Conservation (phyloP, 2,797 vertebrate genomes). For the Poecilia velifera region DNA sequence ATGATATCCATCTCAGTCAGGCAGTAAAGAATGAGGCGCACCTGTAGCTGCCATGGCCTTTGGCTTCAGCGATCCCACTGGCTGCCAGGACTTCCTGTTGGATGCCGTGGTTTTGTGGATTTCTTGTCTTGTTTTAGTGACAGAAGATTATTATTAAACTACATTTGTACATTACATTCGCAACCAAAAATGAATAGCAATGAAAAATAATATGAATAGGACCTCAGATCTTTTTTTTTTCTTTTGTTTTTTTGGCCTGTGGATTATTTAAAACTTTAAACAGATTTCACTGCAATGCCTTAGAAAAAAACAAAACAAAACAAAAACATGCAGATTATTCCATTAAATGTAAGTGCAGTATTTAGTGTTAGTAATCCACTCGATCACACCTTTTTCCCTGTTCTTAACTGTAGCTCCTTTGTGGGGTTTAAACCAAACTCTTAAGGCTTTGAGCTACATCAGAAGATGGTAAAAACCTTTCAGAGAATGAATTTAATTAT, state of each 20-base stretch:
- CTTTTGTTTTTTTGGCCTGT: not conserved
- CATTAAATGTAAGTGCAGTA: not conserved
- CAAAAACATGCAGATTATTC: not conserved
- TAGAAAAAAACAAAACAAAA: not conserved
- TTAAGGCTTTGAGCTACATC: not conserved
- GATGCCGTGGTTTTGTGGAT: not conserved
- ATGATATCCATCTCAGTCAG: slow-evolving; percentile 85
- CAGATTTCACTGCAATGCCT: not conserved
- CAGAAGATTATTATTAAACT: not conserved
- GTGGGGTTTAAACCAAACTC: not conserved
- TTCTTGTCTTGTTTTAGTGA: not conserved
- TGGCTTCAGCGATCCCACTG: slow-evolving; percentile 66
- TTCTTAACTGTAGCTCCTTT: not conserved
- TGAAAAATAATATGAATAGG: not conserved
- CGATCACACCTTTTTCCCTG: not conserved
- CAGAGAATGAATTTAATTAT: not conserved
- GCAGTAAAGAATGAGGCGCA: slow-evolving; percentile 75
- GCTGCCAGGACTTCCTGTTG: slow-evolving; percentile 62
- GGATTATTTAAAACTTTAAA: not conserved
- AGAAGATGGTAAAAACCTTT: not conserved
- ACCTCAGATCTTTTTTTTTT: not conserved
- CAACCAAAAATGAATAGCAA: not conserved
- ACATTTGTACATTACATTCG: not conserved
- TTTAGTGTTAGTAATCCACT: not conserved
- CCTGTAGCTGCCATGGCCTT: slow-evolving; percentile 81